Evolutionary conservation across 2,888 invertebrate species (phyloP).

Genomic region (Odontocerum albicorne): DNA sequence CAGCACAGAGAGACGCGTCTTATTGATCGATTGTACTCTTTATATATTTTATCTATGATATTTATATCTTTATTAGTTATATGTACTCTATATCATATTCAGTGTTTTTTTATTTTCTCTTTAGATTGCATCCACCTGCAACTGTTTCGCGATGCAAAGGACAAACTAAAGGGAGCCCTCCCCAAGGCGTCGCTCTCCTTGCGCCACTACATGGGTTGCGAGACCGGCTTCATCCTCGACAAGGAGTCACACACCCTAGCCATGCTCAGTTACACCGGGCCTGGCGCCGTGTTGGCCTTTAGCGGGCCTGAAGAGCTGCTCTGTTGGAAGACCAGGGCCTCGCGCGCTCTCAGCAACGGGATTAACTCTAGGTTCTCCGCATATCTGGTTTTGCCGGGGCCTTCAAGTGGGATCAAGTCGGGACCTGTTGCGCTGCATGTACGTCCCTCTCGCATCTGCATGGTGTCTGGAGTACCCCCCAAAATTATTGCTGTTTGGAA

Average conservation of each 20-base stretch:
- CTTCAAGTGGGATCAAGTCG: constrained; percentile 59
- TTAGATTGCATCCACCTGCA: constrained; percentile 91
- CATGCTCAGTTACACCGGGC: constrained; percentile 78
- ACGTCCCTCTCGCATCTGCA: constrained; percentile 78
- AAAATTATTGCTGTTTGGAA: constrained; percentile 70
- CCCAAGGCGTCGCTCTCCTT: constrained; percentile 86
- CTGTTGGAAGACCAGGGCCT: constrained; percentile 70
- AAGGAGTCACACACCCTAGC: constrained; percentile 90
- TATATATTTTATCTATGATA: too few relatives aligned
- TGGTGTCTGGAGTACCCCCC: constrained; percentile 80
- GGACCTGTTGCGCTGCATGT: constrained; percentile 83
- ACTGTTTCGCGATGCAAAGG: constrained; percentile 85
- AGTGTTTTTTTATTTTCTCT: too few relatives aligned
- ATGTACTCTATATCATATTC: too few relatives aligned
- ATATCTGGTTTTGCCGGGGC: constrained; percentile 6
- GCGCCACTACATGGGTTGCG: constrained; percentile 84
- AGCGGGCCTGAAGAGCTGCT: constrained; percentile 84
- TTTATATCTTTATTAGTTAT: too few relatives aligned
- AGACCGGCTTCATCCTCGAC: constrained; percentile 86
- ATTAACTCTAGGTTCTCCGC: constrained; percentile 4
- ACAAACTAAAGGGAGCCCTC: constrained; percentile 83
- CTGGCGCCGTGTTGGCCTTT: constrained; percentile 84
- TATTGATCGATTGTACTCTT: too few relatives aligned
- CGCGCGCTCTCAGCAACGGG: constrained; percentile 13
- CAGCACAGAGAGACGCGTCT: too few relatives aligned